Conservation (phyloP, 2,888 invertebrate species). For the Phania funesta region DNA sequence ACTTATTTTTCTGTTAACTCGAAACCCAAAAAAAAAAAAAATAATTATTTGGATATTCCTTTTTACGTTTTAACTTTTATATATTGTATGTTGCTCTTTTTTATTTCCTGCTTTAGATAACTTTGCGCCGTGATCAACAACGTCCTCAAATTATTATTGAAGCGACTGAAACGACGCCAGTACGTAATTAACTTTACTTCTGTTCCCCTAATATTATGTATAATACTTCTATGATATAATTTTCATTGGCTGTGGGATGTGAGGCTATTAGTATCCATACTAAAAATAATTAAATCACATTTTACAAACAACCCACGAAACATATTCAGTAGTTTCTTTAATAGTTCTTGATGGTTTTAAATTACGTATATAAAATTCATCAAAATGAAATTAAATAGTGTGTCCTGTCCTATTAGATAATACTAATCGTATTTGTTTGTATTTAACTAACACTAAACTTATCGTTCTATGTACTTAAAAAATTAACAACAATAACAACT, state of each 20-base stretch:
- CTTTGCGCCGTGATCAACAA: conserved; percentile 83
- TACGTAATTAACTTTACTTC: conserved; percentile 76
- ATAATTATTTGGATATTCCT: conserved; percentile 19
- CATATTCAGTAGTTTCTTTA: conserved; percentile 1
- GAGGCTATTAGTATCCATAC: conserved; percentile 9
- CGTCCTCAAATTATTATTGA: conserved; percentile 80
- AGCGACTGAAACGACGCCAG: conserved; percentile 81
- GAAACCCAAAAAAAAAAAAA: too few species aligned
- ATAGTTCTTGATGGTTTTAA: conserved; percentile 12
- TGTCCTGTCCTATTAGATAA: conserved; percentile 43
- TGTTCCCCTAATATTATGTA: not conserved
- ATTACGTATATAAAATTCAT: conserved; percentile 5
- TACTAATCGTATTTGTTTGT: conserved; percentile 15
- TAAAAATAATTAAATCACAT: not conserved
- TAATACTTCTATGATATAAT: not conserved
- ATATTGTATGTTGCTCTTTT: conserved; percentile 63
- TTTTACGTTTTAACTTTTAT: conserved; percentile 48
- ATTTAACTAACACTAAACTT: conserved; percentile 38
- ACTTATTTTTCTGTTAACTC: not conserved
- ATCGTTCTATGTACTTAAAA: conserved; percentile 21
- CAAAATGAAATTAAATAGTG: conserved; percentile 4
- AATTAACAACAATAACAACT: conserved; percentile 9
- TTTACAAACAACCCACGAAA: not conserved
- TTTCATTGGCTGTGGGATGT: conserved; percentile 40
- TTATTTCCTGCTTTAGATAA: conserved; percentile 82